Base-by-base conservation (phyloP, 2,797 vertebrate genomes). In the Lithobates sylvaticus region DNA sequence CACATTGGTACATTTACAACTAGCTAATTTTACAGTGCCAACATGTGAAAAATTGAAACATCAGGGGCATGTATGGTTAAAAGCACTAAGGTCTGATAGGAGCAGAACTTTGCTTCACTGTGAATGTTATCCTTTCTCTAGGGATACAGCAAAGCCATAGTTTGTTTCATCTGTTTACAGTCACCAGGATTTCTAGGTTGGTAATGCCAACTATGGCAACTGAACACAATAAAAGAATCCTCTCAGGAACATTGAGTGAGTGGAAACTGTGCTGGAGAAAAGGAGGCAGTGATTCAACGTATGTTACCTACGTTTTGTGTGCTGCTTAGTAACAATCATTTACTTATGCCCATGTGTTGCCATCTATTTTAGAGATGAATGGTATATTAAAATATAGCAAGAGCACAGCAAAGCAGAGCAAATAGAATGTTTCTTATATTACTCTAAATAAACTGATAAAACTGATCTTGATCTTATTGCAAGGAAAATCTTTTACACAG, bases 161-260 rank as follows among this genome's bases (percentile, higher is more conserved):
- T 78, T 79, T 82, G 76, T 72, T 82, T 74, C 21, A 42, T 77
- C 77, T 83, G 85, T 86, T 86, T 86, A 86, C 74, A 50, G 47
- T 81, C 67, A 78, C 80, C 18, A 70, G 15, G 18, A 86, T 86
- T 86, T 86, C 80, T 69, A 78, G 36, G 67, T 73, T 86, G 42
- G 74, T 73, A 72, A 83, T 86, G 47, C 27, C 80, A 80, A 67
- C 85, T 81, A 86, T 83, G 74, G 85, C 75, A 86, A 86, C 85
- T 83, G 67, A 86, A 47, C 65, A 72, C 65, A 81, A 34, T 23
- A 67, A 64, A 75, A 26, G 18, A 68, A 47, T 78, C 42, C 80
- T 65, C 73, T 42, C 27, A 78, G 80, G 80, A 78, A 67, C 50
- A 65, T 68, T 76, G 36, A 54, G 65, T n/a, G 26, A 76, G 65